Evolutionary conservation across 2,888 invertebrate species (phyloP), one percentile per base, ranked within the genome.

Genomic region (Lasius fuliginosus): DNA sequence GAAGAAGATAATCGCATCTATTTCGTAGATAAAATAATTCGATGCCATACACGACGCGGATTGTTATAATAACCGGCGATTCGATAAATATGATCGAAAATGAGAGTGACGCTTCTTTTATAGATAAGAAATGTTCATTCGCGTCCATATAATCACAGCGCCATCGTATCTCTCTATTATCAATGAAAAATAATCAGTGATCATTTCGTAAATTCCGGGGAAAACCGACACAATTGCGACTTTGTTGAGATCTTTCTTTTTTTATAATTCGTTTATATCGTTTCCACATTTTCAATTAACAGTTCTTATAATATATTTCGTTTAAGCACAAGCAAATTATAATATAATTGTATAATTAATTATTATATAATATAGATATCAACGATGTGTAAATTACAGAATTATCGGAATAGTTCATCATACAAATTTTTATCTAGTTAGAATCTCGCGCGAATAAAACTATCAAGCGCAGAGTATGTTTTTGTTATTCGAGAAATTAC

Each of bases 141-240:
- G 23, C 46, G n/a, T 65, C 15, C 18, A 11, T 12, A 36, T 27
- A 60, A 71, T 60, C 58, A 36, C 9, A 71, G 8, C 5, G 27
- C 12, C 33, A 18, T 18, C 42, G 18, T 60, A 69, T 79, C 33
- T 60, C 42, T 60, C n/a, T 68, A 33, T 69, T 79, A 69, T 79
- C 79, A 27, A 18, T 46, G 33, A 11, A 30, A n/a, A 40, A 56
- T 67, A 56, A 56, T 65, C n/a, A 62, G 12, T 65, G 6, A 71
- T 27, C 27, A 15, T 73, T 79, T 84, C 65, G 30, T 67, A 84
- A 79, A 81, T 58, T 84, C 62, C 71, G 79, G 33, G 27, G 15
- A 84, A 56, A 62, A 74, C 42, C 36, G 9, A 30, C 33, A 12
- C 15, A n/a, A 62, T 23, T 23, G 11, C 5, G 27, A 53, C 9